These are phyloP conservation scores for Amblyopsis hoosieri DNA, from an alignment of 2,797 vertebrate species.

Conservation along the genomic window DNA sequence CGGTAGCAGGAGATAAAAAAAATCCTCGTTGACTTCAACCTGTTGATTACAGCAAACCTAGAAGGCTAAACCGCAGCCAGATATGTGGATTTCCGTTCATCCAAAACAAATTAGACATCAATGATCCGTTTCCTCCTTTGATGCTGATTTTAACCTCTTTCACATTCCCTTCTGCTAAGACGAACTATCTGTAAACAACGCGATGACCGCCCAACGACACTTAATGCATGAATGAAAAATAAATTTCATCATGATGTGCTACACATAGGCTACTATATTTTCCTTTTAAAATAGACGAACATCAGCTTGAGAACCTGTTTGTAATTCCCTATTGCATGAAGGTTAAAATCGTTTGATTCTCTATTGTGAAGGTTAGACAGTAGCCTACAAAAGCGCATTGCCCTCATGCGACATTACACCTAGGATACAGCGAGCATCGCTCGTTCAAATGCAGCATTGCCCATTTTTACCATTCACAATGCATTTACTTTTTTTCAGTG, in stretches of 20 bases:
- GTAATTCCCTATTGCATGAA: constrained; percentile 72
- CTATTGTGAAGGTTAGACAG: constrained; percentile 73
- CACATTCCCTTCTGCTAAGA: constrained; percentile 59
- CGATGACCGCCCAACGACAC: constrained; percentile 76
- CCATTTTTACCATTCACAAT: constrained; percentile 66
- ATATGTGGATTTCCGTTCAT: constrained; percentile 53
- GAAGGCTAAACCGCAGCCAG: constrained; percentile 56
- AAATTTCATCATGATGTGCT: constrained; percentile 65
- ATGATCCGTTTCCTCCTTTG: constrained; percentile 34
- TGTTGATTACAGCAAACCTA: constrained; percentile 77
- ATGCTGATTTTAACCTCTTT: constrained; percentile 58
- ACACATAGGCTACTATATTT: constrained; percentile 54
- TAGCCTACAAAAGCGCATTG: constrained; percentile 75
- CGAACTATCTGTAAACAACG: constrained; percentile 79
- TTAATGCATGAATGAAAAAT: constrained; percentile 71
- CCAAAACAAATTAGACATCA: constrained; percentile 53
- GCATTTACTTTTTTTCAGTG: constrained; percentile 72
- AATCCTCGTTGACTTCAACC: constrained; percentile 77
- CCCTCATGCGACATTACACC: constrained; percentile 80
- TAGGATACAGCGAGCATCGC: constrained; percentile 66
- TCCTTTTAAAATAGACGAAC: background rate
- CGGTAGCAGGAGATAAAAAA: constrained; percentile 50
- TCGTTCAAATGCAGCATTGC: constrained; percentile 71
- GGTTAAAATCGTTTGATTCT: constrained; percentile 74
- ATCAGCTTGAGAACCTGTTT: constrained; percentile 34